Evolutionary conservation across 1,140 invertebrate species (phyloP), one percentile per base, ranked within the genome.

Genomic region (Sycophila sp.): DNA sequence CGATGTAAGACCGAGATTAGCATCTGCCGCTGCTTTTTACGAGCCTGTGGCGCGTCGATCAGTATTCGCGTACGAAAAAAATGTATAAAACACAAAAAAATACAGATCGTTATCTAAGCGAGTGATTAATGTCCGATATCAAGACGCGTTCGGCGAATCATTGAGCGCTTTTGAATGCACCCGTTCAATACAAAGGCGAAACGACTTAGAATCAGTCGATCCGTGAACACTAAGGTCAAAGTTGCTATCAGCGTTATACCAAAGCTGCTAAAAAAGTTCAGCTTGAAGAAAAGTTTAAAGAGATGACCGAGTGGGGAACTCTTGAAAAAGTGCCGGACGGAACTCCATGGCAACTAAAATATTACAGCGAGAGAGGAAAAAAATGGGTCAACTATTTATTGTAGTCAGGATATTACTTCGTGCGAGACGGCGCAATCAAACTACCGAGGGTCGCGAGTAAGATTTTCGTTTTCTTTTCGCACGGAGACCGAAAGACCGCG

Each of bases 331-430:
- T 55, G 13, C 1, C 4, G 30, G 0, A 49, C 4, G 17, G 2
- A 24, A 36, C 8, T 63, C 11, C 30, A 36, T 17, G 26, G 13
- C 26, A 36, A 55, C 32, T 65, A 65, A 65, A 55, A 65, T 53
- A 65, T 65, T 30, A 26, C 63, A 36, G n/a, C 36, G 47, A n/a
- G 4, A 22, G 7, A 47, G 19, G n/a, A 47, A 47, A 47, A 47
- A 65, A 65, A 65, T 66, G 53, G 51, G 49, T 55, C 51, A 66
- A 34, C 49, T 56, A 56, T 56, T 66, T 66, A 66, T 66, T 45
- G 51, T 56, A 56, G 26, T 32, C 51, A 17, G 38, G 26, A 56
- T 42, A 42, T 56, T 56, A 42, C 36, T 66, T 66, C 55, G 36
- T 19, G 5, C 59, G 32, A 24, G n/a, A 24, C 4, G 22, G 0